phyloP scores from a whole-genome alignment of 2,113 vertebrate species.

The Cyanoliseus patagonus region DNA sequence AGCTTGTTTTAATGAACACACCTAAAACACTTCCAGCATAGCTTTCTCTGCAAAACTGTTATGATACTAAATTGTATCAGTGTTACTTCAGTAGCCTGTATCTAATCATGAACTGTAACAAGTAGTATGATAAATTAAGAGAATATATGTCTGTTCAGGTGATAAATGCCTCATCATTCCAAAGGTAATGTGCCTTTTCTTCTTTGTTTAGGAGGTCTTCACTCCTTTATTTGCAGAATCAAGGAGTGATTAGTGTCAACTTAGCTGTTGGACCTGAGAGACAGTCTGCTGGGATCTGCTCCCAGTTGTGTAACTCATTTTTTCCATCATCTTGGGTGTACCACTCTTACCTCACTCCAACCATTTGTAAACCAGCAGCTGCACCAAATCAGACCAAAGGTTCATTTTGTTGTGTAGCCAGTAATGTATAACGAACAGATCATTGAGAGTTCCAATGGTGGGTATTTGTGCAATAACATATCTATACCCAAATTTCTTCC shows the following conservation, averaged over 20 bases:
- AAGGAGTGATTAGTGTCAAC: neutral
- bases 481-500: neutral
- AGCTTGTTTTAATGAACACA: neutral
- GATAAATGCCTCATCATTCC: neutral
- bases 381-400: neutral
- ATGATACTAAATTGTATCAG: neutral
- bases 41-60: neutral
- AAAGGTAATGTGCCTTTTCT: neutral
- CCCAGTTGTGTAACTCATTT: neutral
- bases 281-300: neutral
- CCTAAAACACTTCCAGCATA: neutral
- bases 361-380: neutral
- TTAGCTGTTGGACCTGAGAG: neutral
- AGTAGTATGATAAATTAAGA: neutral
- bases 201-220: neutral
- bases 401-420: neutral
- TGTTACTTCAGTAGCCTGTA: neutral
- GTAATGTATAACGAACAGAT: neutral
- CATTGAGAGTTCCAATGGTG: neutral
- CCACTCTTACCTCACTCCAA: neutral
- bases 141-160: neutral
- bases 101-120: neutral
- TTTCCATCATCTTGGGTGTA: neutral
- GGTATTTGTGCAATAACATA: neutral
- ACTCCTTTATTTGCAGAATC: neutral